A percentile compares a stretch with the other conserved stretches of the same genome.
phyloP scores from a whole-genome alignment of 2,888 invertebrate genomes.

The Bruchidius siliquastri region DNA sequence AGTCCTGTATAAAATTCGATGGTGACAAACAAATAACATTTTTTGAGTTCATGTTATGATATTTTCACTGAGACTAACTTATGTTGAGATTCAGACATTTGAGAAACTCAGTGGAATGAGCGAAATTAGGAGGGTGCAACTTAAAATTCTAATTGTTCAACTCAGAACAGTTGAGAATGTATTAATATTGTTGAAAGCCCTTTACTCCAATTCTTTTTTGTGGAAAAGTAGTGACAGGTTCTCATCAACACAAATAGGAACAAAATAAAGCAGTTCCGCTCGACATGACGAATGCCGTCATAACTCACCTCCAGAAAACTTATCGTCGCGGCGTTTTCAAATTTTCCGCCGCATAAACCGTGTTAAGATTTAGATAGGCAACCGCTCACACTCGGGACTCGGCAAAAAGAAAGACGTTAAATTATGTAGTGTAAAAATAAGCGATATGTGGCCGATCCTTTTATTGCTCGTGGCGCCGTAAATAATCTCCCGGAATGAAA shows the following conservation, averaged over 20 bases:
- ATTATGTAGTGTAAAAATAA: slow-evolving; percentile 45
- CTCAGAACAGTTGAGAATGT: too few relatives aligned
- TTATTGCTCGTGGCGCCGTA: slow-evolving; percentile 39
- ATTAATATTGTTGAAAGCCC: too few relatives aligned
- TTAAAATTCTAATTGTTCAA: too few relatives aligned
- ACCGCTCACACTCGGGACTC: slow-evolving; percentile 28
- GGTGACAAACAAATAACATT: too few relatives aligned
- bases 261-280: not conserved
- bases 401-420: slow-evolving; percentile 35
- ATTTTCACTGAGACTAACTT: too few relatives aligned
- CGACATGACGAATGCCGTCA: slow-evolving; percentile 17
- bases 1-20: too few relatives aligned
- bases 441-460: slow-evolving; percentile 45
- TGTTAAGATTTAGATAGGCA: slow-evolving; percentile 40
- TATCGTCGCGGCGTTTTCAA: slow-evolving; percentile 38
- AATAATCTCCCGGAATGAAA: slow-evolving; percentile 31
- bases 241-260: not conserved
- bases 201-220: too few relatives aligned
- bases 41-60: too few relatives aligned
- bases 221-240: too few relatives aligned
- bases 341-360: slow-evolving; percentile 43
- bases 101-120: too few relatives aligned
- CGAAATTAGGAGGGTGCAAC: too few relatives aligned
- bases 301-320: slow-evolving; percentile 36
- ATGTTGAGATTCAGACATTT: too few relatives aligned